Percentiles rank a stretch among this genome's conserved stretches.
phyloP scores from a whole-genome alignment of 2,113 vertebrate species.

The Aptenodytes forsteri region DNA sequence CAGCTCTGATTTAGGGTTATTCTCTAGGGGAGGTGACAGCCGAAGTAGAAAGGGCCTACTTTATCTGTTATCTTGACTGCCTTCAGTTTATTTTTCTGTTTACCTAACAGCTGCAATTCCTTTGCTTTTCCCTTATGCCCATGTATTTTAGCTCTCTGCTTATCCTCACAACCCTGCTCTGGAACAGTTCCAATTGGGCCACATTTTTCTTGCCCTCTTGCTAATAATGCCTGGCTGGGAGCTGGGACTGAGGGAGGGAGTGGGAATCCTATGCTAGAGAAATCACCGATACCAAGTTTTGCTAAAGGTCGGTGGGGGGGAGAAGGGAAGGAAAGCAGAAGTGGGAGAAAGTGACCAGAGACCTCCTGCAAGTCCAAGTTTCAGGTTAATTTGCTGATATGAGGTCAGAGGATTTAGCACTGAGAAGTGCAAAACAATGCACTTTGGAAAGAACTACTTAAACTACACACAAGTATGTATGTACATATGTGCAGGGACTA shows the following conservation, averaged over 20 bases:
- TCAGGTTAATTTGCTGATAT: neutral
- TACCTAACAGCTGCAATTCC: neutral
- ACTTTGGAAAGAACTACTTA: neutral
- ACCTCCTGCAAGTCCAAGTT: neutral
- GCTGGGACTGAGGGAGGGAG: neutral
- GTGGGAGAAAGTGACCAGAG: neutral
- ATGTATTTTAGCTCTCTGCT: neutral
- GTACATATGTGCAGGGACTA: neutral
- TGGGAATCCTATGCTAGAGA: neutral
- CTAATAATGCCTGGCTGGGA: neutral
- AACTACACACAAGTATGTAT: neutral
- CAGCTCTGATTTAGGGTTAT: conserved; percentile 40
- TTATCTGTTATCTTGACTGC: neutral
- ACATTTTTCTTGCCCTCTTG: neutral
- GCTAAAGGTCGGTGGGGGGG: neutral
- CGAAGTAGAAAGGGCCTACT: conserved; percentile 67
- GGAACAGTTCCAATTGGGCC: neutral
- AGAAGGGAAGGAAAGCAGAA: neutral
- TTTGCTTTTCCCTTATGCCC: neutral
- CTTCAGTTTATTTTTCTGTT: neutral
- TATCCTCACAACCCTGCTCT: neutral
- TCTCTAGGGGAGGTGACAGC: conserved; percentile 68
- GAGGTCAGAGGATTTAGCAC: neutral
- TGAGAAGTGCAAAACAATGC: neutral
- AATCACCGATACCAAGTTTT: neutral